Evolutionary conservation across 2,797 vertebrate genomes (phyloP).

Genomic region (Pangasius macronema): DNA sequence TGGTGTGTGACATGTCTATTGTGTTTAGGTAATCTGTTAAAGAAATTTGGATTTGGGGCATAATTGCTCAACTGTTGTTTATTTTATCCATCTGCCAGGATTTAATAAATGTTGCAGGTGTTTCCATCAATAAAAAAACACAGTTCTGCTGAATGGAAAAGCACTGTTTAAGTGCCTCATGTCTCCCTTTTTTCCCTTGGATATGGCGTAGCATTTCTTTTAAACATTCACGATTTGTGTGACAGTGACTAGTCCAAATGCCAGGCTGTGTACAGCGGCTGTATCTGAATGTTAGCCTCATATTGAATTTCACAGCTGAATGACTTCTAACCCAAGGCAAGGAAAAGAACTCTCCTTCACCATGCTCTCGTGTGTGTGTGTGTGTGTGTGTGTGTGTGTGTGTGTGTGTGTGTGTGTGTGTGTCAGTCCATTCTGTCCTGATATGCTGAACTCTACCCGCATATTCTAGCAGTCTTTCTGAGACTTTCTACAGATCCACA

Average conservation of each 20-base stretch:
- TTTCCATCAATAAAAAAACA: conserved; percentile 13
- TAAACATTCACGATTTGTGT: conserved; percentile 67
- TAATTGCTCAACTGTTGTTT: not conserved
- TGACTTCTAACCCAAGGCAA: conserved; percentile 56
- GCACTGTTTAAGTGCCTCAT: conserved; percentile 9
- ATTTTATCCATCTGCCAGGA: conserved; percentile 1
- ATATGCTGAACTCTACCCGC: conserved; percentile 13
- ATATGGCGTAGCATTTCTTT: conserved; percentile 31
- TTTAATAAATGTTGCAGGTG: conserved; percentile 16
- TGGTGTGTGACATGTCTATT: not conserved
- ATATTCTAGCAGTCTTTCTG: conserved; percentile 2
- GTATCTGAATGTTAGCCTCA: conserved; percentile 63
- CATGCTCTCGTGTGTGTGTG: conserved; percentile 8
- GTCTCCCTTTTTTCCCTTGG: not conserved
- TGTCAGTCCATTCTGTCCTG: conserved; percentile 7
- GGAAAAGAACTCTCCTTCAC: conserved; percentile 33
- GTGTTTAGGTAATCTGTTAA: not conserved
- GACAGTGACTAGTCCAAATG: conserved; percentile 54
- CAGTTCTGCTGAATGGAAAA: conserved; percentile 3
- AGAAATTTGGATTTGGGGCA: conserved; percentile 18
- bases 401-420: conserved; percentile 29
- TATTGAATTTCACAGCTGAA: conserved; percentile 81
- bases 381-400: conserved; percentile 15
- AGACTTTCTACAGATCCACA: not conserved
- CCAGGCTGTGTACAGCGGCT: conserved; percentile 51